A percentile compares a stretch with the other conserved stretches of the same genome.
These are phyloP conservation scores for Bryconaethiops microstoma DNA, from an alignment of 2,797 vertebrate species.

Conservation along the genomic window DNA sequence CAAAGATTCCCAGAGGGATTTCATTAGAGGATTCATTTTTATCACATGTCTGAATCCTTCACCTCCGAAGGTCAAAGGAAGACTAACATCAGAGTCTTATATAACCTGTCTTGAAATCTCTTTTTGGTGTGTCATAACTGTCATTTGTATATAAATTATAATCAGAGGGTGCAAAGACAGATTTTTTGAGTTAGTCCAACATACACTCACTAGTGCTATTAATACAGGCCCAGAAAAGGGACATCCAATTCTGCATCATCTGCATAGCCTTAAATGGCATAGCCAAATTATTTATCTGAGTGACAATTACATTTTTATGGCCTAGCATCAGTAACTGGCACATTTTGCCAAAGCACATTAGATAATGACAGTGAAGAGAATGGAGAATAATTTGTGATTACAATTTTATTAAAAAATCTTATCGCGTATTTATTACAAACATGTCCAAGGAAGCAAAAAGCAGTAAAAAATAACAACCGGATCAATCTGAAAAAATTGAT, in stretches of 20 bases:
- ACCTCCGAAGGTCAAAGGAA: conserved; percentile 27
- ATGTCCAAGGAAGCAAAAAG: conserved; percentile 8
- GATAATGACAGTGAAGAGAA: background rate
- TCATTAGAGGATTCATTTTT: conserved; percentile 38
- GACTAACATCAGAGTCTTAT: conserved; percentile 30
- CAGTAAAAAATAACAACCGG: background rate
- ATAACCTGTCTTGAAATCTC: conserved; percentile 34
- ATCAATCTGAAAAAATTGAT: background rate
- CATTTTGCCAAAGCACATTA: background rate
- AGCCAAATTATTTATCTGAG: background rate
- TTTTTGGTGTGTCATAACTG: conserved; percentile 31
- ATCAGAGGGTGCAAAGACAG: background rate
- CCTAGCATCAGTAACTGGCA: background rate
- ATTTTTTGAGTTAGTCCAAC: background rate
- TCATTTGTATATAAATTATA: conserved; percentile 36
- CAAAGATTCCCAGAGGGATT: conserved; percentile 33
- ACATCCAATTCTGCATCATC: background rate
- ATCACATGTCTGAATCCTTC: conserved; percentile 22
- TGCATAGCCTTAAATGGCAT: background rate
- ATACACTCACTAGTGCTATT: background rate
- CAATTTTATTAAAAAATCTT: conserved; percentile 40
- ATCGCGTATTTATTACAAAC: conserved; percentile 43
- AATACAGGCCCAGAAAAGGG: background rate
- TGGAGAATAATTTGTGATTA: conserved; percentile 23
- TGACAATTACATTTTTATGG: background rate